Evolutionary conservation across 1,140 invertebrate species (phyloP).

Genomic region (Pentalonia nigronervosa): DNA sequence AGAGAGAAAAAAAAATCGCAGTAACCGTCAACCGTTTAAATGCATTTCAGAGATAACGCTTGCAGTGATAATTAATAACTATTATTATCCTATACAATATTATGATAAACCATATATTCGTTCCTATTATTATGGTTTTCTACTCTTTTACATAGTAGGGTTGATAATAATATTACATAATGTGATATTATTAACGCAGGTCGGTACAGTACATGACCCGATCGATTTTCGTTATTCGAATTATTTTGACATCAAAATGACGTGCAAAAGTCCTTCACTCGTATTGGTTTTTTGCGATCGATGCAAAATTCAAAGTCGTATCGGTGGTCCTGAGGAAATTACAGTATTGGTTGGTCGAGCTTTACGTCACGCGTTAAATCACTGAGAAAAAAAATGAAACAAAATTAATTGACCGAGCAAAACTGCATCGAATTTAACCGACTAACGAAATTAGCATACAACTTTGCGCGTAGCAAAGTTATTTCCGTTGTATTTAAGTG

Average conservation of each 20-base stretch:
- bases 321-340: background rate
- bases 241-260: background rate
- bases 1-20: background rate
- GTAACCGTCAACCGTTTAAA: background rate
- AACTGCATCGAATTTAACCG: background rate
- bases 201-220: background rate
- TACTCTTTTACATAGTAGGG: background rate
- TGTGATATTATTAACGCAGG: too few species aligned
- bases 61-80: background rate
- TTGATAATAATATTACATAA: background rate
- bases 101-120: background rate
- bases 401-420: background rate
- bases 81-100: background rate
- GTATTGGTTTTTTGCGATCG: background rate
- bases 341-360: background rate
- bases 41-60: background rate
- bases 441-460: background rate
- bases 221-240: background rate
- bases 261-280: too few species aligned
- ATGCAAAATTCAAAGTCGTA: background rate
- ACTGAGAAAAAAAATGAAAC: background rate
- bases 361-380: background rate
- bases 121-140: background rate
- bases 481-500: background rate
- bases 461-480: background rate